phyloP scores from a whole-genome alignment of 2,113 vertebrate genomes.

The Malurus alboscapulatus region DNA sequence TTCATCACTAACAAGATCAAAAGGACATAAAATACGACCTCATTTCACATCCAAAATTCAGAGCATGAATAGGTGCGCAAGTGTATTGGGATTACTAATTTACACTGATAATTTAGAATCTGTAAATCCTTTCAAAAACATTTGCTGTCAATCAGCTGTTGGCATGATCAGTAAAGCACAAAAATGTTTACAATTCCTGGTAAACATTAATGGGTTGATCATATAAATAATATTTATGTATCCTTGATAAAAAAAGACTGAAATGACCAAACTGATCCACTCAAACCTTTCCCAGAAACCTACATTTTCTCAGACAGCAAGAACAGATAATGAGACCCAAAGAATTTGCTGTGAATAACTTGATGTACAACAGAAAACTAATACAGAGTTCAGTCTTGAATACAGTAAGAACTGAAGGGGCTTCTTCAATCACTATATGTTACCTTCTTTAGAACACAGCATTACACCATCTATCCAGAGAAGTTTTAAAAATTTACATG shows the following conservation, averaged over 20 bases:
- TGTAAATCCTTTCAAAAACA: neutral
- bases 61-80: neutral
- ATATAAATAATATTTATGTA: neutral
- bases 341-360: neutral
- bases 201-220: neutral
- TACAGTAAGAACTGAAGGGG: neutral
- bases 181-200: neutral
- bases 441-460: neutral
- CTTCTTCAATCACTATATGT: neutral
- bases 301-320: neutral
- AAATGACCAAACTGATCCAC: neutral
- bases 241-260: neutral
- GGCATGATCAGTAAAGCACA: neutral
- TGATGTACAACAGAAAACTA: neutral
- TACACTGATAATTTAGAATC: neutral
- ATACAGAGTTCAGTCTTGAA: neutral
- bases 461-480: neutral
- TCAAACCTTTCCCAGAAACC: neutral
- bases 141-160: neutral
- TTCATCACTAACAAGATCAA: neutral
- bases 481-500: neutral
- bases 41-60: neutral
- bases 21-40: neutral
- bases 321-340: neutral
- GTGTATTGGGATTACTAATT: neutral